These are phyloP conservation scores for Sebastes vulpes DNA, from an alignment of 2,797 vertebrate species.

Conservation along the genomic window DNA sequence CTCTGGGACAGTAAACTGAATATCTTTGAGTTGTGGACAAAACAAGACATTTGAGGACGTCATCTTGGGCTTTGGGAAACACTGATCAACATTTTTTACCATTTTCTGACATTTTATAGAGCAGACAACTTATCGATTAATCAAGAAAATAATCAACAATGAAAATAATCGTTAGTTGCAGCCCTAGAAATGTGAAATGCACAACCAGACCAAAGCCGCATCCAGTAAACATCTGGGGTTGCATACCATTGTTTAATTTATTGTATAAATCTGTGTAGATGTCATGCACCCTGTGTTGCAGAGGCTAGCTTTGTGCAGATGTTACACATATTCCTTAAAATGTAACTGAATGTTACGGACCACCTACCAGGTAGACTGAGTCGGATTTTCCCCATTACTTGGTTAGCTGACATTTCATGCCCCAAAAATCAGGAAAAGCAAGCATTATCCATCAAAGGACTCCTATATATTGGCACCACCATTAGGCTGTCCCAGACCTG, in stretches of 20 bases:
- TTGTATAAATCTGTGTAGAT: background rate
- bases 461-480: background rate
- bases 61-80: no score
- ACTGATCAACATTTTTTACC: no score
- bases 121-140: rapidly evolving
- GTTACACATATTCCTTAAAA: background rate
- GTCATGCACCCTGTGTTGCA: background rate
- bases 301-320: background rate
- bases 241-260: background rate
- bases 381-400: background rate
- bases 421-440: background rate
- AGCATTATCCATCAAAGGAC: background rate
- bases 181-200: background rate
- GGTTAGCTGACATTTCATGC: background rate
- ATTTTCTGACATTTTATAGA: no score
- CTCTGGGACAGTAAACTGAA: no score
- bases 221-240: background rate
- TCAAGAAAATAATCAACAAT: no score
- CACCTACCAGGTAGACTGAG: background rate
- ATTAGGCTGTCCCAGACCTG: background rate
- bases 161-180: no score
- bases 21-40: no score
- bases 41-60: no score
- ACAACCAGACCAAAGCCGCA: background rate
- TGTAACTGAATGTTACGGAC: background rate